These are phyloP conservation scores for Gorsachius magnificus DNA, from an alignment of 2,797 vertebrate genomes.

Conservation along the genomic window DNA sequence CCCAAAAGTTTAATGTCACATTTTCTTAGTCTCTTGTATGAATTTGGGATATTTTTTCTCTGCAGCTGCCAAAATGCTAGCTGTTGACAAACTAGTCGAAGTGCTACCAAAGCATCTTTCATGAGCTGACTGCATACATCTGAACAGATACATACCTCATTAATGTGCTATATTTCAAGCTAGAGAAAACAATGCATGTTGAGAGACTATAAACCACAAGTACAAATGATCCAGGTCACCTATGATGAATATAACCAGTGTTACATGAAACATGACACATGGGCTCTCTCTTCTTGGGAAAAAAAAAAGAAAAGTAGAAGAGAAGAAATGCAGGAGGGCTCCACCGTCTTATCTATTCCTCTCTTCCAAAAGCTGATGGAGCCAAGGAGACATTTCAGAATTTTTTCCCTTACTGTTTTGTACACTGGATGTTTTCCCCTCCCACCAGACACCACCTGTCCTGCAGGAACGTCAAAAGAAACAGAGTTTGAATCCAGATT, in stretches of 20 bases:
- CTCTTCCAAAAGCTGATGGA: slow-evolving; percentile 43
- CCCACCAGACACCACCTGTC: background rate
- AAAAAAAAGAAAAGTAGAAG: background rate
- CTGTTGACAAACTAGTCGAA: slow-evolving; percentile 73
- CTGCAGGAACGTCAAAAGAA: slow-evolving; percentile 19
- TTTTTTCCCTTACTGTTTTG: background rate
- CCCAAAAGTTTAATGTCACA: background rate
- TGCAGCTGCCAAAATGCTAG: slow-evolving; percentile 57
- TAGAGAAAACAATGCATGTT: slow-evolving; percentile 68
- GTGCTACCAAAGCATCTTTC: slow-evolving; percentile 59
- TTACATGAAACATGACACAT: slow-evolving; percentile 35
- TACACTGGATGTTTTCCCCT: background rate
- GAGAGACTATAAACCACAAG: slow-evolving; percentile 75
- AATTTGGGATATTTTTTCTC: slow-evolving; percentile 5
- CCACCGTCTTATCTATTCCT: slow-evolving; percentile 17
- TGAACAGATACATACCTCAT: slow-evolving; percentile 73
- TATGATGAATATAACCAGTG: slow-evolving; percentile 69
- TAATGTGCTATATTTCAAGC: slow-evolving; percentile 76
- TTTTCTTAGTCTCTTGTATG: background rate
- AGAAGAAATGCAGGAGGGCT: background rate
- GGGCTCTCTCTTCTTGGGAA: slow-evolving; percentile 1
- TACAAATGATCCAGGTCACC: slow-evolving; percentile 73
- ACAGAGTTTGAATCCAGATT: background rate
- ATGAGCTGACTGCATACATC: slow-evolving; percentile 52
- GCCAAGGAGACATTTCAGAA: background rate